Evolutionary conservation across 2,113 vertebrate species (phyloP), one percentile per base, ranked within the genome.

Genomic region (Agapornis roseicollis): DNA sequence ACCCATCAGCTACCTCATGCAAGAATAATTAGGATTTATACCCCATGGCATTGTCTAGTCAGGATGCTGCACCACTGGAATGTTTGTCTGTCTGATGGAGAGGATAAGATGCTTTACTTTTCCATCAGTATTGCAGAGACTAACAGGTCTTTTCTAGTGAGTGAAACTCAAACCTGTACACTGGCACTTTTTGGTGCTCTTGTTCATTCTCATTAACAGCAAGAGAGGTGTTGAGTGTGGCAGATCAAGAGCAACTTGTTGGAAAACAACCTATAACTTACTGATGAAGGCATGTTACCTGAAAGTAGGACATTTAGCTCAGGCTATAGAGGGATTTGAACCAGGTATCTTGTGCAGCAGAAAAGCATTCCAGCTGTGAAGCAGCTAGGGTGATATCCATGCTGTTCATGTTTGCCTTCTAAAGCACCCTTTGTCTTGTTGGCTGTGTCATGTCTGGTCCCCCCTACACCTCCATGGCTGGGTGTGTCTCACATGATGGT

Each of bases 401-500:
- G 33, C 12, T 31, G 28, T 61, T 44, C 20, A 8, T 15, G 11
- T 0, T 70, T 53, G 35, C 17, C 50, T 13, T 3, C 22, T 11
- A 17, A 82, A 74, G 11, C 6, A 63, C 1, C 7, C 17, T n/a
- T 17, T 71, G 50, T 6, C 52, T 11, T 50, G 13, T 16, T 50
- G 41, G 25, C 17, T 22, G 1, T 31, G 72, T 11, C 68, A 29
- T 0, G 0, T 12, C 47, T 60, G 28, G 24, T 19, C 2, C 7
- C 23, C 23, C 2, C 5, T 55, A 16, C 10, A 27, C 25, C 33
- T 52, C 35, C 29, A 2, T 1, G 44, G 11, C 44, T 73, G 58
- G 16, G 11, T 49, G 17, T 24, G 12, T 28, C 12, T 42, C 24
- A 35, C 9, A 31, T 0, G 0, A 5, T 7, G 9, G 0, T 39